Base-by-base conservation (phyloP, 2,797 vertebrate genomes). In the Selene dorsalis region DNA sequence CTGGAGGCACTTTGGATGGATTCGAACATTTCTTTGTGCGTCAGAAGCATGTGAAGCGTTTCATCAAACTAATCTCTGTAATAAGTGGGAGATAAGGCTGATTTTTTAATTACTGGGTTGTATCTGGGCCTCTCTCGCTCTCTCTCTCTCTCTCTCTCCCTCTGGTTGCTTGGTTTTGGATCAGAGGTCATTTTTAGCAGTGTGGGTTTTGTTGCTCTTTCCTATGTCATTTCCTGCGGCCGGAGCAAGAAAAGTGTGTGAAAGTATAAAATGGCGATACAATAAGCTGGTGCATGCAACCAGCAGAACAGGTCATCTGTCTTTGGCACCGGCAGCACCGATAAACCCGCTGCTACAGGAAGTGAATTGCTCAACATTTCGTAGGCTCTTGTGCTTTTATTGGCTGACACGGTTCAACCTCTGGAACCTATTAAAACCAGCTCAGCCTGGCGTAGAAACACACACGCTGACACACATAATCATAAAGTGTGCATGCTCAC, bases 361-460 rank as follows among this genome's bases (percentile, higher is more conserved):
- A 89, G 80, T 86, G 80, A 85, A 87, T 82, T 88, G 80, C 84
- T 79, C 73, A 82, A 86, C 60, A 1, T 84, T 84, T 86, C 72
- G 80, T 79, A 38, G 61, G 63, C 64, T 75, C 56, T 67, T 63
- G 73, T 90, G 80, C 89, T 92, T 88, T 92, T 89, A 90, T 82
- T 94, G 88, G 92, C 90, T 84, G 80, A 88, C 87, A 88, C 73
- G 48, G 10, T 81, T 75, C 81, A 82, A 84, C 73, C 77, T 87
- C 91, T 92, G 91, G 88, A 92, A 91, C 48, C 82, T 50, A 93
- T 93, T 94, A 91, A 82, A 88, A 79, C 72, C 81, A 76, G 83
- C 80, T 80, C 12, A 18, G 74, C 43, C 65, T 58, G 79, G 53
- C 58, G 14, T 59, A 1, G 58, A 45, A 68, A 55, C 30, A 45